Evolutionary conservation across 35 echinoderm and acorn worm genomes (phyloP).

Genomic region (Chiridota heheva): DNA sequence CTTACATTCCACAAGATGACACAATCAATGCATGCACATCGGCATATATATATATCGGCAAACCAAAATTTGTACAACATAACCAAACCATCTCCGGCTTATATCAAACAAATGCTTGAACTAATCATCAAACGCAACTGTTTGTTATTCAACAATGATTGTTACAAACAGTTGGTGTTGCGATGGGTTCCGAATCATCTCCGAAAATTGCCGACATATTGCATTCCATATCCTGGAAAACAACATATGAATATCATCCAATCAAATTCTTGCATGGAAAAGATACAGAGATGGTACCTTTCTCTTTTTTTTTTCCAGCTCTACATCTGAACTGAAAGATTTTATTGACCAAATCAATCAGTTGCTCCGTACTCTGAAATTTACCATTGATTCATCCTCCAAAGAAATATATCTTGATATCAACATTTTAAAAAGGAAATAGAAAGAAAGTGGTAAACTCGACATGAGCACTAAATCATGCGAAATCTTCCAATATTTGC

Average conservation of each 20-base stretch:
- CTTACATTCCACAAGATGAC: slow-evolving; percentile 7
- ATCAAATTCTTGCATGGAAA: background rate
- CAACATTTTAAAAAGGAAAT: too few species aligned
- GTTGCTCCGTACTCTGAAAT: background rate
- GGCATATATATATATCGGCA: background rate
- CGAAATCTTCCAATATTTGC: too few species aligned
- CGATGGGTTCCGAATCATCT: background rate
- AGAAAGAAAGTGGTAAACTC: too few species aligned
- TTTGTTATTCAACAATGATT: background rate
- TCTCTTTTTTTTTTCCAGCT: background rate
- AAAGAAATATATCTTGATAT: too few species aligned
- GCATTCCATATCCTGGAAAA: background rate
- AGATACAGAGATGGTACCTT: background rate
- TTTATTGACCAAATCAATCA: background rate
- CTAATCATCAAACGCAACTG: slow-evolving; percentile 18
- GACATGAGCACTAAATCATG: too few species aligned
- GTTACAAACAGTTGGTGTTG: background rate
- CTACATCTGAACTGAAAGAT: background rate
- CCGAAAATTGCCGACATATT: background rate
- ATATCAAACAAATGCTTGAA: background rate
- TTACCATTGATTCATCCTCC: background rate
- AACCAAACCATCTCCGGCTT: too few species aligned
- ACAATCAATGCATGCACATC: background rate
- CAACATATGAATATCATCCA: background rate
- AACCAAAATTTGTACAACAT: too few species aligned